Conservation (phyloP, 2,113 vertebrate species). For the Typhlomys cinereus region DNA sequence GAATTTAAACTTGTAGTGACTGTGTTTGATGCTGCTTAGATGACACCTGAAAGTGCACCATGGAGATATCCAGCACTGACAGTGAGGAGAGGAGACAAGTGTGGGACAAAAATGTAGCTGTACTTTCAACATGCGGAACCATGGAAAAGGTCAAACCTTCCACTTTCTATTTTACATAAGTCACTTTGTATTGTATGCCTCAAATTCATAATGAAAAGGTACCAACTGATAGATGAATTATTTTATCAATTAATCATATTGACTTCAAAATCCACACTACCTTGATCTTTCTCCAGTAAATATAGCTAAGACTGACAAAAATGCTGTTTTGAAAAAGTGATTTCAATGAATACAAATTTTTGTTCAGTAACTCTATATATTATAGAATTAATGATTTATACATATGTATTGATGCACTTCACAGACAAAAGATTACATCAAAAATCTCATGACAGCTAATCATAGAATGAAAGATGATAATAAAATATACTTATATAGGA, state of each 20-base stretch:
- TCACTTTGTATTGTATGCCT: not conserved
- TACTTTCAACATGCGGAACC: not conserved
- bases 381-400: not conserved
- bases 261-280: not conserved
- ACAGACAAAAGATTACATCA: not conserved
- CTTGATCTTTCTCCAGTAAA: not conserved
- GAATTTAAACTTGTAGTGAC: not conserved
- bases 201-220: not conserved
- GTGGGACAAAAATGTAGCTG: not conserved
- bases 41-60: constrained; percentile 7
- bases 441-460: not conserved
- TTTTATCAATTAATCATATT: not conserved
- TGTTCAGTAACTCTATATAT: not conserved
- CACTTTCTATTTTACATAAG: not conserved
- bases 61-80: not conserved
- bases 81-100: not conserved
- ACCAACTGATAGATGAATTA: not conserved
- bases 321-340: not conserved
- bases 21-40: not conserved
- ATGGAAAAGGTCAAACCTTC: not conserved
- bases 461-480: constrained; percentile 4
- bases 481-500: not conserved
- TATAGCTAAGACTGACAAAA: not conserved
- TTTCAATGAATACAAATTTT: constrained; percentile 16
- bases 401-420: constrained; percentile 52